These are phyloP conservation scores for Muscidifurax raptorellus DNA, from an alignment of 1,140 invertebrate genomes.

Conservation along the genomic window DNA sequence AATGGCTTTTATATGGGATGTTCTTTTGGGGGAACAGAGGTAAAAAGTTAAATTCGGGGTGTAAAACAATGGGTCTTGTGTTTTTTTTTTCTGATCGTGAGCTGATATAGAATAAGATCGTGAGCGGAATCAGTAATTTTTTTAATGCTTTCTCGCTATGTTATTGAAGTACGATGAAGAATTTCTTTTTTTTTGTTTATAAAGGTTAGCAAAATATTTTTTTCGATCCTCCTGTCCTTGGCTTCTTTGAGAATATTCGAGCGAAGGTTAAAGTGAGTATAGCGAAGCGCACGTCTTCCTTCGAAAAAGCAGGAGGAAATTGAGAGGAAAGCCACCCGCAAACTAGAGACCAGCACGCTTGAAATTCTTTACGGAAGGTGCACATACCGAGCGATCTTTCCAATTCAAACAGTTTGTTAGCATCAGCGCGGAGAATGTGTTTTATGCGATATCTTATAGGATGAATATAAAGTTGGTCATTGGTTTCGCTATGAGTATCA, in stretches of 20 bases:
- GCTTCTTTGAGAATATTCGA: background rate
- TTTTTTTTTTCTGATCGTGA: too few relatives aligned
- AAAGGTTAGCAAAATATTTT: too few relatives aligned
- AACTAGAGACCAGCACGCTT: conserved; percentile 15
- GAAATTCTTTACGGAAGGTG: conserved; percentile 2
- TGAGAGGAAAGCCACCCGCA: conserved; percentile 22
- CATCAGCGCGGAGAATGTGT: background rate
- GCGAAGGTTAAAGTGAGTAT: background rate
- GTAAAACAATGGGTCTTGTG: too few relatives aligned
- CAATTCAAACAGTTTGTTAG: conserved; percentile 25
- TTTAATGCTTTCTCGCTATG: too few relatives aligned
- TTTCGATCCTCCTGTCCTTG: background rate
- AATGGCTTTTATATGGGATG: background rate
- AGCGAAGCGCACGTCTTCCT: background rate
- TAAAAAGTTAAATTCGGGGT: too few relatives aligned
- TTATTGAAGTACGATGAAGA: too few relatives aligned
- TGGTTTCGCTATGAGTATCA: too few relatives aligned
- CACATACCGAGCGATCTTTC: background rate
- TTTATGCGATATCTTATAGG: background rate
- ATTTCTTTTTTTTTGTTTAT: too few relatives aligned
- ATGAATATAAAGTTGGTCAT: background rate
- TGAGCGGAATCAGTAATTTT: too few relatives aligned
- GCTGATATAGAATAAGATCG: too few relatives aligned
- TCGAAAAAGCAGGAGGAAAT: conserved; percentile 13
- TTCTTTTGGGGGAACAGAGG: background rate